These are phyloP conservation scores for Catagonus wagneri DNA, from an alignment of 2,113 vertebrate genomes.

Conservation along the genomic window DNA sequence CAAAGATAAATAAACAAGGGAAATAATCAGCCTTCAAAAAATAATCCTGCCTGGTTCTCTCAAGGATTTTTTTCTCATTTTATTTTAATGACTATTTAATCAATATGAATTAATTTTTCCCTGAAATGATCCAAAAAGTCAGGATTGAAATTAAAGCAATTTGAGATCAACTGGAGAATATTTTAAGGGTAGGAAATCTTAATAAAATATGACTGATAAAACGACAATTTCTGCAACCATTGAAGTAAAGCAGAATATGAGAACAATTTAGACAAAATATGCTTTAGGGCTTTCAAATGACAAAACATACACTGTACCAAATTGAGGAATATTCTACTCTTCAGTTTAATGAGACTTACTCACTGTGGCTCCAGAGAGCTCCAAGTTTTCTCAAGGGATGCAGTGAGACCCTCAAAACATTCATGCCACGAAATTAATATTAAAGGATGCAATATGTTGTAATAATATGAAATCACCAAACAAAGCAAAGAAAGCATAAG, in stretches of 20 bases:
- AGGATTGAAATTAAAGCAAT: slow-evolving; percentile 74
- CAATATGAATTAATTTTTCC: slow-evolving; percentile 78
- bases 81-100: slow-evolving; percentile 80
- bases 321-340: background rate
- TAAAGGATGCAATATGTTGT: background rate
- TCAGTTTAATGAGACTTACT: background rate
- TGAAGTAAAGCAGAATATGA: slow-evolving; percentile 35
- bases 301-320: slow-evolving; percentile 2
- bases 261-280: slow-evolving; percentile 74
- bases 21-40: slow-evolving; percentile 61
- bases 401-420: slow-evolving; percentile 18
- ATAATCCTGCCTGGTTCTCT: slow-evolving; percentile 61
- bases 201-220: slow-evolving; percentile 76
- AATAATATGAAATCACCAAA: slow-evolving; percentile 51
- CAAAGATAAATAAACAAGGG: slow-evolving; percentile 52
- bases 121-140: slow-evolving; percentile 68
- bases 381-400: background rate
- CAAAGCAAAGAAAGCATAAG: background rate
- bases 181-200: slow-evolving; percentile 65
- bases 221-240: slow-evolving; percentile 40
- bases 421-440: slow-evolving; percentile 30
- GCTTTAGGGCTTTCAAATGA: slow-evolving; percentile 51
- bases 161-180: slow-evolving; percentile 68
- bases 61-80: slow-evolving; percentile 78
- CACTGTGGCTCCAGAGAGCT: background rate